A percentile compares a stretch with the other conserved stretches of the same genome.
These are phyloP conservation scores for Parotocinclus haroldoi DNA, from an alignment of 2,797 vertebrate species.

Conservation along the genomic window DNA sequence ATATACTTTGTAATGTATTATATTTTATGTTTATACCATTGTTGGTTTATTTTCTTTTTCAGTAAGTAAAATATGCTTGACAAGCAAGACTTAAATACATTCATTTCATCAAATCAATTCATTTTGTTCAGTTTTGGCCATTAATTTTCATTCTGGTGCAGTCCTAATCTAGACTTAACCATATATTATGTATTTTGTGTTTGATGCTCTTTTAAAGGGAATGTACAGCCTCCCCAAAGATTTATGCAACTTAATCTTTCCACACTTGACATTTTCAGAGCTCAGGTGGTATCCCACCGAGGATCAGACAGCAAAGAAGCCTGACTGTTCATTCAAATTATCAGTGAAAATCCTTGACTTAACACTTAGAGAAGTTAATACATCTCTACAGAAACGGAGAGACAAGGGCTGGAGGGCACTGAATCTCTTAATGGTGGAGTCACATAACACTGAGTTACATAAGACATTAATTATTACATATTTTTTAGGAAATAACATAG, in stretches of 20 bases:
- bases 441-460: too few relatives aligned
- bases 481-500: too few relatives aligned
- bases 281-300: conserved; percentile 21
- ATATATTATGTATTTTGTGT: not conserved
- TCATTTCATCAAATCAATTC: too few relatives aligned
- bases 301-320: conserved; percentile 34
- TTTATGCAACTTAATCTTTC: conserved; percentile 37
- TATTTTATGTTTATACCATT: too few relatives aligned
- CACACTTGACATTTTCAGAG: conserved; percentile 40
- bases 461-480: too few relatives aligned
- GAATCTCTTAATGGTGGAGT: conserved; percentile 1
- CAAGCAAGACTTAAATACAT: too few relatives aligned
- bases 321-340: conserved; percentile 40
- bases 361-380: conserved; percentile 39
- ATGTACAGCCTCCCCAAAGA: conserved; percentile 13
- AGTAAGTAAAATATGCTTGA: too few relatives aligned
- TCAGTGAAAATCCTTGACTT: conserved; percentile 48
- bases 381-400: conserved; percentile 27
- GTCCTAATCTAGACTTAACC: too few relatives aligned
- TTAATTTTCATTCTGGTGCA: too few relatives aligned
- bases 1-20: too few relatives aligned
- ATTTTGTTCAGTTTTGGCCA: too few relatives aligned
- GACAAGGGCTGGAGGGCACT: not conserved
- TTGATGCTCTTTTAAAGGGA: not conserved
- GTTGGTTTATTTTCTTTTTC: too few relatives aligned